phyloP scores from a whole-genome alignment of 2,797 vertebrate species.

The Vultur gryphus region DNA sequence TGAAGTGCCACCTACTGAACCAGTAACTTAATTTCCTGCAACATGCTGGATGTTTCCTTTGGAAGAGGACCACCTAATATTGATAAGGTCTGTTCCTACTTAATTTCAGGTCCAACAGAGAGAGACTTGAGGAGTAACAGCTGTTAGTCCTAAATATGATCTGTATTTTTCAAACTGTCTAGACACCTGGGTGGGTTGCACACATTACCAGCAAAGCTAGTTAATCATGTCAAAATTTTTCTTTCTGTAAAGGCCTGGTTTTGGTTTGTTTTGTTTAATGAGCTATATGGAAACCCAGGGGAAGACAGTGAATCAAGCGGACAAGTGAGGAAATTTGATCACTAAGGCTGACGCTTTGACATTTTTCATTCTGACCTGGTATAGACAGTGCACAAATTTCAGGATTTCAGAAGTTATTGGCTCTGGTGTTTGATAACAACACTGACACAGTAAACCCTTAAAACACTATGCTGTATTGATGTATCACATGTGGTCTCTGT shows the following conservation, averaged over 20 bases:
- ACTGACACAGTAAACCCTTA: background rate
- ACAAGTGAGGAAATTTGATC: background rate
- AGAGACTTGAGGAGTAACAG: background rate
- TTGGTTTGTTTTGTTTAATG: background rate
- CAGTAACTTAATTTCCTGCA: conserved; percentile 1
- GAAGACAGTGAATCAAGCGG: background rate
- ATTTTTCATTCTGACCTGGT: background rate
- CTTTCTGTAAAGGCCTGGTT: background rate
- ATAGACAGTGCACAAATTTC: background rate
- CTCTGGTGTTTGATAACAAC: background rate
- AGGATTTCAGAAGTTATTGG: background rate
- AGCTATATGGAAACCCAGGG: background rate
- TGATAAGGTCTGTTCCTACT: background rate
- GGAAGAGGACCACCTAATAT: background rate
- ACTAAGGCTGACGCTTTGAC: background rate
- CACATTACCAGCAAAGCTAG: background rate
- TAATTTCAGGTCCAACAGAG: background rate
- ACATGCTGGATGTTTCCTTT: background rate
- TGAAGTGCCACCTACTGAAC: background rate
- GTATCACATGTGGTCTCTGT: background rate
- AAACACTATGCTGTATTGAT: background rate
- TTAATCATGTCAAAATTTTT: background rate
- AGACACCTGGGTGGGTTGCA: conserved; percentile 54
- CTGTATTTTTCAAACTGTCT: conserved; percentile 48
- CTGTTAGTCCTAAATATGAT: background rate